A percentile compares a stretch with the other conserved stretches of the same genome.
Conservation (phyloP, 2,797 vertebrate species). For the Lepilemur septentrionalis region DNA sequence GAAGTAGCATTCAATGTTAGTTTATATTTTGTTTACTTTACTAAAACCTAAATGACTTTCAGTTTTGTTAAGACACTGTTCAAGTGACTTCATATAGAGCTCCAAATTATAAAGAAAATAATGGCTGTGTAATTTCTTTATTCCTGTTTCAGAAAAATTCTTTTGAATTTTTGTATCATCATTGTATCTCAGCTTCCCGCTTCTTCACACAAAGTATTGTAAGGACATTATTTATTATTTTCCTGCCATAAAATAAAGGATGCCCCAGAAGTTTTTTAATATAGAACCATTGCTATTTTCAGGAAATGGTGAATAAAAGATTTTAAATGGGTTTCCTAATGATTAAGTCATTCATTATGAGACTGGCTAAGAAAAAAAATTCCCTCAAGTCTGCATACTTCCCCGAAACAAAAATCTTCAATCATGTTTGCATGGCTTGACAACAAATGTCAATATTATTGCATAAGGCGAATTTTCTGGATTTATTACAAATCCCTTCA, state of each 20-base stretch:
- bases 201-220: neutral
- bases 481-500: neutral
- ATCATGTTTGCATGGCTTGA: constrained; percentile 48
- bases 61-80: neutral
- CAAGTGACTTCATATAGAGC: neutral
- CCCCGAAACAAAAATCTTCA: constrained; percentile 46
- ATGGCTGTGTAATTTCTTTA: neutral
- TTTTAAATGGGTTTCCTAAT: constrained; percentile 60
- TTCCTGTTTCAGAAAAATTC: neutral
- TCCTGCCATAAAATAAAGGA: constrained; percentile 3
- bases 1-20: neutral
- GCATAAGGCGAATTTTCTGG: neutral
- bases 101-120: neutral
- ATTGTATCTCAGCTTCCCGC: neutral
- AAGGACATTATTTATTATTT: constrained; percentile 52
- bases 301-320: constrained; percentile 60
- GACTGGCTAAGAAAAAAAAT: neutral
- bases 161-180: neutral
- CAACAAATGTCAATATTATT: constrained; percentile 44
- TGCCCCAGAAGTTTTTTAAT: constrained; percentile 13
- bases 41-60: neutral
- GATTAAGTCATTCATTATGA: constrained; percentile 47
- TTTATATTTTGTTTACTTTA: neutral
- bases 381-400: constrained; percentile 39
- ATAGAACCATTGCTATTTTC: constrained; percentile 46